Evolutionary conservation across 2,797 vertebrate genomes (phyloP).

Genomic region (Simalia tracyae): DNA sequence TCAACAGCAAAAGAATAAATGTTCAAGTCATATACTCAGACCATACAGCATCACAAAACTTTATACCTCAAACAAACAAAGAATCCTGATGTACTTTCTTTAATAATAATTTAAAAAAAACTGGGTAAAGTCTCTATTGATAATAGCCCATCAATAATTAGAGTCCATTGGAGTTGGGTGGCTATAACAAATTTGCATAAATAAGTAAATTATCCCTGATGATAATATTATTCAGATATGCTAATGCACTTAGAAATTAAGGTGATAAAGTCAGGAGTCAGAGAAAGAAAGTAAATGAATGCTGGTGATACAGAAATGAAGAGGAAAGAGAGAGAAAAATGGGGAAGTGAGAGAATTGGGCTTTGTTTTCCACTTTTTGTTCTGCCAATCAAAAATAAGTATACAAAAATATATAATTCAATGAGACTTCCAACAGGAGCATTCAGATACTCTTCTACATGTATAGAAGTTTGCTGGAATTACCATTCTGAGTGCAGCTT

Average conservation of each 20-base stretch:
- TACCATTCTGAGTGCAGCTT: neutral
- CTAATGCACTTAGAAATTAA: neutral
- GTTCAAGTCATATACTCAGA: conserved; percentile 27
- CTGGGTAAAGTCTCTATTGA: neutral
- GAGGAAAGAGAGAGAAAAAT: neutral
- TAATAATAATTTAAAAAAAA: neutral
- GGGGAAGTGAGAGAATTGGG: neutral
- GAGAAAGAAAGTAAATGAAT: neutral
- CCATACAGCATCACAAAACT: neutral
- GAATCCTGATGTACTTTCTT: neutral
- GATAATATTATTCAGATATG: neutral
- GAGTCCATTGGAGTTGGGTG: neutral
- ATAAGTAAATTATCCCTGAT: neutral
- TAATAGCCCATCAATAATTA: neutral
- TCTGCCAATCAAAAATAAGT: neutral
- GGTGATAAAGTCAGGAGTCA: neutral
- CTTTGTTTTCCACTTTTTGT: neutral
- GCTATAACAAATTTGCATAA: neutral
- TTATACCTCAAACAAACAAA: neutral
- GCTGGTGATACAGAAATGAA: neutral
- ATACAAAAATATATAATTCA: neutral
- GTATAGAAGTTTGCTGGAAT: neutral
- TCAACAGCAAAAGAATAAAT: conserved; percentile 37
- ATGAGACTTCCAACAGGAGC: neutral
- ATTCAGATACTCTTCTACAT: neutral